Percentiles rank a stretch among this genome's conserved stretches.
These are phyloP conservation scores for Thecocarcelia acutangulata DNA, from an alignment of 2,888 invertebrate genomes.

Conservation along the genomic window DNA sequence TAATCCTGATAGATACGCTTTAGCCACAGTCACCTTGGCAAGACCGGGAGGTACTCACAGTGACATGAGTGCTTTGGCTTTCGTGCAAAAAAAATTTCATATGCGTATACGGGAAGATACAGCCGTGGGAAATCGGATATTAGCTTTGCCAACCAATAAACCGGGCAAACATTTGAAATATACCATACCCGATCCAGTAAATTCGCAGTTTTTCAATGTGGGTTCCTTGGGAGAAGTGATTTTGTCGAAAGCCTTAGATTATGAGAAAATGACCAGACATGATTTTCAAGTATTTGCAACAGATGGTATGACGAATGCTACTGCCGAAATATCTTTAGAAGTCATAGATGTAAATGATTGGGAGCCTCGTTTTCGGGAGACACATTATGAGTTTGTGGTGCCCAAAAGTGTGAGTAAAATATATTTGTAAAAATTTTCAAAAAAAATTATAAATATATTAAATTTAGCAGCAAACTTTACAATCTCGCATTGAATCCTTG, in stretches of 20 bases:
- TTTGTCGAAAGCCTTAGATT: constrained; percentile 89
- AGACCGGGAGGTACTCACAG: constrained; percentile 82
- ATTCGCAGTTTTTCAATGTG: constrained; percentile 88
- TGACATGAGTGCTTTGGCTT: constrained; percentile 82
- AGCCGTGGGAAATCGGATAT: constrained; percentile 87
- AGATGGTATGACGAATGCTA: constrained; percentile 89
- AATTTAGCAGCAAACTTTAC: constrained; percentile 73
- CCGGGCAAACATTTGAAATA: constrained; percentile 87
- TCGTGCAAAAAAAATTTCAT: constrained; percentile 87
- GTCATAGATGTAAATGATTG: constrained; percentile 95
- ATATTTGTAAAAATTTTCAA: too few species aligned
- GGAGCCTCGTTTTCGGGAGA: constrained; percentile 94
- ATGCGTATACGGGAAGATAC: constrained; percentile 89
- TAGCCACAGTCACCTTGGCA: constrained; percentile 89
- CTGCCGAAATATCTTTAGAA: constrained; percentile 89
- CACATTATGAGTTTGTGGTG: constrained; percentile 90
- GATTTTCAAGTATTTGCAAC: constrained; percentile 91
- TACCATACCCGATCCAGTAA: constrained; percentile 88
- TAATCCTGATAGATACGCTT: constrained; percentile 93
- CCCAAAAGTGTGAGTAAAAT: constrained; percentile 78
- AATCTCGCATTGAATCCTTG: constrained; percentile 76
- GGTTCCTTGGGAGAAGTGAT: constrained; percentile 91
- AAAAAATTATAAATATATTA: neutral
- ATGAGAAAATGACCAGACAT: constrained; percentile 87
- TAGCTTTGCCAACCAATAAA: constrained; percentile 86